These are phyloP conservation scores for Bradysia coprophila DNA, from an alignment of 1,140 invertebrate species.

Conservation along the genomic window DNA sequence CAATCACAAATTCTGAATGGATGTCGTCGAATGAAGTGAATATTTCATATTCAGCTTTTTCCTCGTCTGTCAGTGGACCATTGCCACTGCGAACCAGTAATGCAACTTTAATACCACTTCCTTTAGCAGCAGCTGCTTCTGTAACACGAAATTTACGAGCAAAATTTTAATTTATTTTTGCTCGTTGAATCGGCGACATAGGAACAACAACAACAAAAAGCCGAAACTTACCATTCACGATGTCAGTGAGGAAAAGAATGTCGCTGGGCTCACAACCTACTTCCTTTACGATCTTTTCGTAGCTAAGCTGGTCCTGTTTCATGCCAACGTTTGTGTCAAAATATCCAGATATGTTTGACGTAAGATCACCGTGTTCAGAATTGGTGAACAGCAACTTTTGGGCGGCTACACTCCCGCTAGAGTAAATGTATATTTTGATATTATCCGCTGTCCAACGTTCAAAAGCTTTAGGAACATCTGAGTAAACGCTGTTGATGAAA, in stretches of 20 bases:
- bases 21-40: slow-evolving; percentile 34
- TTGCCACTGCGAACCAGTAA: slow-evolving; percentile 65
- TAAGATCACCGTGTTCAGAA: slow-evolving; percentile 56
- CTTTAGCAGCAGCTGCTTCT: slow-evolving; percentile 66
- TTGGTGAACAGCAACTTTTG: slow-evolving; percentile 77
- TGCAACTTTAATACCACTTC: slow-evolving; percentile 44
- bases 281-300: slow-evolving; percentile 51
- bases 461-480: slow-evolving; percentile 60
- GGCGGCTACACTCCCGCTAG: slow-evolving; percentile 77
- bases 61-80: slow-evolving; percentile 37
- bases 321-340: slow-evolving; percentile 74
- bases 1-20: too few species aligned
- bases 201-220: neutral
- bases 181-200: too few species aligned
- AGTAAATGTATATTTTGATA: slow-evolving; percentile 69
- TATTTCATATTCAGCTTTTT: slow-evolving; percentile 33
- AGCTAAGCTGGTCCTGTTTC: slow-evolving; percentile 55
- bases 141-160: slow-evolving; percentile 9
- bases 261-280: slow-evolving; percentile 40
- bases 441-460: slow-evolving; percentile 42
- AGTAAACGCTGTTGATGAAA: slow-evolving; percentile 63
- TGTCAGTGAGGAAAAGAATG: slow-evolving; percentile 72
- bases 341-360: slow-evolving; percentile 52
- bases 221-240: slow-evolving; percentile 45
- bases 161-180: neutral